Base-by-base conservation (phyloP, 30 jellyfish, hydroid and myxozoan species). In the Cassiopea andromeda region DNA sequence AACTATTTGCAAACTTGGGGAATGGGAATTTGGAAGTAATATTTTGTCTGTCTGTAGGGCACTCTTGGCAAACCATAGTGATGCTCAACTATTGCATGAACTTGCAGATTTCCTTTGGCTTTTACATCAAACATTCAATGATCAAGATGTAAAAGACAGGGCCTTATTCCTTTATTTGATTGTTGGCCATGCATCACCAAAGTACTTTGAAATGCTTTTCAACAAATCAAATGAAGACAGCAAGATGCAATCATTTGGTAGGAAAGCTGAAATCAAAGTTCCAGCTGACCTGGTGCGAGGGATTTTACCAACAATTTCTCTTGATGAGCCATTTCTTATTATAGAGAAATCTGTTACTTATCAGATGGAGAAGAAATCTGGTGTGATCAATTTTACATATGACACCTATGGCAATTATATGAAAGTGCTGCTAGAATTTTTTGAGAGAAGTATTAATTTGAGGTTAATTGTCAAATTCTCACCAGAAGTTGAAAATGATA, bases 101-200 rank as follows among this genome's bases (percentile, higher is more conserved):
- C 69, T 86, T 6, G 93, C 93, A 45, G 89, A 76, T 47, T 86
- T 86, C 4, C 43, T 86, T 50, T 86, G 93, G 93, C 47, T 75
- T 14, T 46, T 86, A 7, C 93, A 86, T 79, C 46, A 27, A 80
- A 75, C 43, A 8, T 86, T 73, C 58, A 75, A 86, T 14, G 78
- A 86, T 58, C 80, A 76, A 13, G 97, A 92, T 67, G 79, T 92
- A 72, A 76, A 80, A 14, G 97, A 92, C 54, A 77, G 92, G 73
- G 97, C 97, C 10, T 70, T 92, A 73, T 92, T 92, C 89, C 71
- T 73, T 46, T 92, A 92, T 74, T 57, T 92, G 84, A 73, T 87
- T 10, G 81, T 87, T 64, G 97, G 97, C 44, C 88, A 87, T 78
- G 94, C 92, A 54, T 92, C 97, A 5, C 97, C 97, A 60, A 71